Conservation (phyloP, 2,888 invertebrate genomes). For the Watsonalla cultraria region DNA sequence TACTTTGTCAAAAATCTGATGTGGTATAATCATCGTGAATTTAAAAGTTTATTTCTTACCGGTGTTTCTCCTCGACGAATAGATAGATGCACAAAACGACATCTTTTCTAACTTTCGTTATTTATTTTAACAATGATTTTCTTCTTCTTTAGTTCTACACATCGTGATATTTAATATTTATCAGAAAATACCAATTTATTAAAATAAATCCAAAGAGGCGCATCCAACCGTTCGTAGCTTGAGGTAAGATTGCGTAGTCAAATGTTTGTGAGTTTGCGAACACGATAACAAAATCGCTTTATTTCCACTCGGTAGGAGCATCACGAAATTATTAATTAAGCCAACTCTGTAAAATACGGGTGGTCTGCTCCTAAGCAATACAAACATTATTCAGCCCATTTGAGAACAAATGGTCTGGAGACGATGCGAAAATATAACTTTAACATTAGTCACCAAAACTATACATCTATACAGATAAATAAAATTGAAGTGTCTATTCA, state of each 20-base stretch:
- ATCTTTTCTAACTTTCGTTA: too few relatives aligned
- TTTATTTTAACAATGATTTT: too few relatives aligned
- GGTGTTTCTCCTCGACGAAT: too few relatives aligned
- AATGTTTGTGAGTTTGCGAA: conserved; percentile 46
- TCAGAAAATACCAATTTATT: neutral
- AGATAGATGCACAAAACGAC: too few relatives aligned
- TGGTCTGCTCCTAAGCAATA: conserved; percentile 18
- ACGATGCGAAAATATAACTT: neutral
- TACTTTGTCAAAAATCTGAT: too few relatives aligned
- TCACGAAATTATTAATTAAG: conserved; percentile 47
- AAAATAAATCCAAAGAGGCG: conserved; percentile 2
- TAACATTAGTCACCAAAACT: too few relatives aligned
- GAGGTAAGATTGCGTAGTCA: conserved; percentile 27
- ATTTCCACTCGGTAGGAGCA: conserved; percentile 35
- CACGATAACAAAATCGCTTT: conserved; percentile 51
- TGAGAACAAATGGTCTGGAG: conserved; percentile 41
- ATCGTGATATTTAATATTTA: too few relatives aligned
- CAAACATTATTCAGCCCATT: conserved; percentile 28
- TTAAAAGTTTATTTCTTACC: too few relatives aligned
- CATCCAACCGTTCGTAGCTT: conserved; percentile 1
- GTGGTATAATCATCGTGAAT: too few relatives aligned
- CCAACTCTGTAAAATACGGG: conserved; percentile 33
- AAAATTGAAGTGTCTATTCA: too few relatives aligned
- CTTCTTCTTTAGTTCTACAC: too few relatives aligned
- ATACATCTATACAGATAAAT: too few relatives aligned